Evolutionary conservation across 1,140 invertebrate species (phyloP).

Genomic region (Brachionus rotundiformis): DNA sequence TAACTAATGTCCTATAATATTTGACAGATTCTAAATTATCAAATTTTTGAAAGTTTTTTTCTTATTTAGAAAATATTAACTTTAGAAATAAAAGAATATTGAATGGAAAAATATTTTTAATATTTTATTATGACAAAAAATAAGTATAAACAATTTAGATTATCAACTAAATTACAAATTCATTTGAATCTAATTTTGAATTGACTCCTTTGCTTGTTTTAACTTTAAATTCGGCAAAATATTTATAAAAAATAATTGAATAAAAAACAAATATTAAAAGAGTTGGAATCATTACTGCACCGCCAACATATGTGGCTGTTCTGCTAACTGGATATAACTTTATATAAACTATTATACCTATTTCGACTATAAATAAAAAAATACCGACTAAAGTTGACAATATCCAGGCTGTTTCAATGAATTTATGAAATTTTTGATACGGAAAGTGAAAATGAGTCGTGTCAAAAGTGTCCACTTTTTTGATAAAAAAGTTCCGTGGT

Average conservation of each 20-base stretch:
- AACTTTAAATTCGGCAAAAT: conserved; percentile 32
- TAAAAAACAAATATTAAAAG: conserved; percentile 85
- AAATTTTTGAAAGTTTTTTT: too few species aligned
- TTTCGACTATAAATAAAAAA: conserved; percentile 86
- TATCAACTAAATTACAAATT: not conserved
- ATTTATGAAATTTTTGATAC: conserved; percentile 66
- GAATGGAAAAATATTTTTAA: too few species aligned
- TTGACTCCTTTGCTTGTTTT: not conserved
- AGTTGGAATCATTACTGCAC: conserved; percentile 83
- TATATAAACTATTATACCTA: conserved; percentile 87
- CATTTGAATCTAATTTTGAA: conserved; percentile 1
- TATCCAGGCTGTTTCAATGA: conserved; percentile 94
- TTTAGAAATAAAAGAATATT: too few species aligned
- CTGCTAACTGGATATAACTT: conserved; percentile 62
- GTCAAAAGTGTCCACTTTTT: not conserved
- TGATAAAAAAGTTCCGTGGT: not conserved
- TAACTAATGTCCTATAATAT: too few species aligned
- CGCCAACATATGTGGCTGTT: conserved; percentile 81
- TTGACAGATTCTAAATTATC: too few species aligned
- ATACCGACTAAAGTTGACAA: conserved; percentile 88
- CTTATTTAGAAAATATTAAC: too few species aligned
- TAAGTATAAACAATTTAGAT: too few species aligned
- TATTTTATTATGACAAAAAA: too few species aligned
- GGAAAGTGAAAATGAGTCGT: conserved; percentile 4
- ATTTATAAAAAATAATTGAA: conserved; percentile 86